Percentiles rank a stretch among this genome's conserved stretches.
These are phyloP conservation scores for Drosophila littoralis DNA, from an alignment of 1,140 invertebrate genomes.

Conservation along the genomic window DNA sequence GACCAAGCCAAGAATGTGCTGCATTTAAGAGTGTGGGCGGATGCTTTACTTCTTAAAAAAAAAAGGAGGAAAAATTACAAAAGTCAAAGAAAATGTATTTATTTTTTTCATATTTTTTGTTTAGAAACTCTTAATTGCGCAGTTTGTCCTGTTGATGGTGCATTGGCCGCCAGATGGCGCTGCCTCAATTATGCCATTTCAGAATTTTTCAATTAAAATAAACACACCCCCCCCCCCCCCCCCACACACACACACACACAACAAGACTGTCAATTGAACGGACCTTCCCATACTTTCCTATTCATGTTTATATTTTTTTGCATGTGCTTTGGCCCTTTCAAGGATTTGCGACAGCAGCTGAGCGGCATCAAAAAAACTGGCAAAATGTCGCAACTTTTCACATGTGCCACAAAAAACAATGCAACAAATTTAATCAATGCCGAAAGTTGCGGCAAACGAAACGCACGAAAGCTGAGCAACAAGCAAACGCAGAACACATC, in stretches of 20 bases:
- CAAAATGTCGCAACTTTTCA: conserved; percentile 18
- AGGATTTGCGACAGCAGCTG: conserved; percentile 34
- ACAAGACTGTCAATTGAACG: conserved; percentile 7
- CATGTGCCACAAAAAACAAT: conserved; percentile 4
- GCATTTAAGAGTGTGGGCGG: neutral
- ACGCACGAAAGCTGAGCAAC: no score
- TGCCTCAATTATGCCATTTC: conserved; percentile 73
- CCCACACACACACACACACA: neutral
- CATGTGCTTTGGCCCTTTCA: neutral
- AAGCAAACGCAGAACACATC: neutral
- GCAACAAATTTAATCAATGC: conserved; percentile 29
- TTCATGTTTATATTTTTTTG: neutral
- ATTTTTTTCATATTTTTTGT: conserved; percentile 14
- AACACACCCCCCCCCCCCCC: conserved; percentile 3
- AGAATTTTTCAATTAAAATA: conserved; percentile 74
- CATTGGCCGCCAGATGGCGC: conserved; percentile 48
- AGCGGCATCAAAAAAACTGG: neutral
- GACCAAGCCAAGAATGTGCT: conserved; percentile 44
- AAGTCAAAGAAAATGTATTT: conserved; percentile 49
- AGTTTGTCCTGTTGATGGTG: conserved; percentile 19
- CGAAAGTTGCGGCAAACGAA: neutral
- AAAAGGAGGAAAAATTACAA: neutral
- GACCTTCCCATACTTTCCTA: conserved; percentile 3
- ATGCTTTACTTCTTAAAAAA: no score
- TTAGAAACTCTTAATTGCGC: conserved; percentile 64